Base-by-base conservation (phyloP, 2,888 invertebrate species). In the Caenorhabditis uteleia region DNA sequence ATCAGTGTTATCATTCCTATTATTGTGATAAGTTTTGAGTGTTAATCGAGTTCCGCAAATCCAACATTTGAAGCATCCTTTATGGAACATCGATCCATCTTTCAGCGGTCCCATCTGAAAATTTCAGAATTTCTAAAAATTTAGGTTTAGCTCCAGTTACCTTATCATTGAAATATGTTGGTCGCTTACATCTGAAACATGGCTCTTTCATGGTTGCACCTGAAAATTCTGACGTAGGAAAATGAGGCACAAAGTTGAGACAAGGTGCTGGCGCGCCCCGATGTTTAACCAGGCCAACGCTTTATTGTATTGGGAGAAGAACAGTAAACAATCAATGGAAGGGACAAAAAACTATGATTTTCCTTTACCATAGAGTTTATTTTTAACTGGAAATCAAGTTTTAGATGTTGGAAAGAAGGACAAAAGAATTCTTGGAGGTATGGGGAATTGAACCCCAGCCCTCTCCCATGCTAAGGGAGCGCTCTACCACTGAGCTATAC, bases 131-230 rank as follows among this genome's bases (percentile, higher is more conserved):
- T 18, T 26, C 27, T n/a, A 18, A 4, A 16, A 23, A 16, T 27
- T 34, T 47, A 2, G 12, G 2, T 5, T n/a, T 29, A 3, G 7
- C 20, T 33, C 12, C 1, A 36, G 25, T 23, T 14, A 73, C 75
- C 65, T 83, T 82, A 50, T 83, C 83, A 62, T 83, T 83, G 59
- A 84, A 82, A 70, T 83, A 83, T 39, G 83, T 84, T 8, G 82
- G 83, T 45, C 83, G 77, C 59, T 82, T 80, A 60, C 83, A 73
- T 31, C 83, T 75, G 56, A 80, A 82, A 53, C 83, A 83, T 21
- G 82, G 82, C 66, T 83, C 81, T 60, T 78, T 82, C 82, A 82
- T 83, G 8, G 7, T n/a, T 7, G 34, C n/a, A n/a, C n/a, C n/a
- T n/a, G n/a, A n/a, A n/a, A n/a, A n/a, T n/a, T n/a, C n/a, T n/a